Base-by-base conservation (phyloP, 2,113 vertebrate genomes). In the Machaerirhynchus nigripectus region DNA sequence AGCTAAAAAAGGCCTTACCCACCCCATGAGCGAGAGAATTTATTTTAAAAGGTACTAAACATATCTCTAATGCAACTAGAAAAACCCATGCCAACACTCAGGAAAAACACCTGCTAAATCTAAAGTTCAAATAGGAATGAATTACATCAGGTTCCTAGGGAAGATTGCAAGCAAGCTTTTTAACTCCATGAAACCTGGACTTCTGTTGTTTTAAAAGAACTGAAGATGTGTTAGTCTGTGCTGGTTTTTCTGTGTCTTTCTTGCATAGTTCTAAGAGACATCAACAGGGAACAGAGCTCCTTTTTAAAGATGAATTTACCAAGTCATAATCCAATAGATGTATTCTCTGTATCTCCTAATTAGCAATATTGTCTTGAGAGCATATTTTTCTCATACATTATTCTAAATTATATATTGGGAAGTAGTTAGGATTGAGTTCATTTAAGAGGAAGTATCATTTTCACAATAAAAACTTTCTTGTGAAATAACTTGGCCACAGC, bases 391-490 rank as follows among this genome's bases (percentile, higher is more conserved):
- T 28, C 44, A 68, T 31, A n/a, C 6, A 1, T 84, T 59, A 69
- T 67, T 95, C 56, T 70, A 82, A 93, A 84, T 30, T 93, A 56
- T 83, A 19, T 77, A 59, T 56, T 82, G 44, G 70, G 77, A 94
- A 88, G 33, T 6, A 69, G 81, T 67, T 85, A 70, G n/a, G 57
- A 81, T 56, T 52, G 56, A 76, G 47, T 33, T 90, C 40, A 59
- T 91, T 70, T 84, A 82, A 89, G 28, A 96, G 80, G 49, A 97
- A 95, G 61, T 49, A 73, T 55, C 31, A 69, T 94, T 92, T 88
- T 94, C 65, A 76, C 39, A 91, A 83, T 85, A 60, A 95, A 94
- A 94, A 77, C 5, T 83, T 80, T 53, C 75, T 46, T 76, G 61
- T 71, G 33, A 91, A 87, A 71, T 68, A 91, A 75, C 56, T 89